phyloP scores from a whole-genome alignment of 2,797 vertebrate species.

The Pempheris klunzingeri region DNA sequence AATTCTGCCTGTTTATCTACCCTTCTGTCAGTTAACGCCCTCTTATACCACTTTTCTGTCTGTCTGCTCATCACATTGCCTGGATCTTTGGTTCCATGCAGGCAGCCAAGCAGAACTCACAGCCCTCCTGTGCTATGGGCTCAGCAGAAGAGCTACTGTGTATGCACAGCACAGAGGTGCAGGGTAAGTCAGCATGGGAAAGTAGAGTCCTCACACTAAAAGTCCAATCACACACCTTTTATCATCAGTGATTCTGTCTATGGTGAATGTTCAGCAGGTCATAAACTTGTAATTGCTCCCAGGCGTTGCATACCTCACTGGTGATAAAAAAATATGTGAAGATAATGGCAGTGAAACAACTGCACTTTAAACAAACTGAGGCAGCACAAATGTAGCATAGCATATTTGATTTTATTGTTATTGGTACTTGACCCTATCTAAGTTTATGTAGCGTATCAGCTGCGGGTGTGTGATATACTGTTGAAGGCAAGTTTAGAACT shows the following conservation, averaged over 20 bases:
- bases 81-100: slow-evolving; percentile 60
- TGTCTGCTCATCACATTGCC: slow-evolving; percentile 57
- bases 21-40: slow-evolving; percentile 37
- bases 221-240: slow-evolving; percentile 25
- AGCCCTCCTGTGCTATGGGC: slow-evolving; percentile 29
- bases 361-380: slow-evolving; percentile 12
- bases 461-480: neutral
- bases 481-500: neutral
- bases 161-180: slow-evolving; percentile 37
- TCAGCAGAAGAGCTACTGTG: slow-evolving; percentile 43
- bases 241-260: slow-evolving; percentile 28
- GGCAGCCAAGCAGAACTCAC: slow-evolving; percentile 71
- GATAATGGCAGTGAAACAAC: neutral
- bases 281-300: slow-evolving; percentile 22
- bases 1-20: slow-evolving; percentile 42
- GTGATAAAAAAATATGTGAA: slow-evolving; percentile 5
- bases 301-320: neutral
- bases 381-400: neutral
- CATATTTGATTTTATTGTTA: neutral
- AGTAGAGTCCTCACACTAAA: neutral
- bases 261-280: slow-evolving; percentile 18
- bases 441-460: neutral
- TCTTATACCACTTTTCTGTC: slow-evolving; percentile 34
- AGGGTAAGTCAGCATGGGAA: slow-evolving; percentile 9
- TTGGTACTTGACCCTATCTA: neutral